phyloP scores from a whole-genome alignment of 2,797 vertebrate species.

The Sebastes matsubarae region DNA sequence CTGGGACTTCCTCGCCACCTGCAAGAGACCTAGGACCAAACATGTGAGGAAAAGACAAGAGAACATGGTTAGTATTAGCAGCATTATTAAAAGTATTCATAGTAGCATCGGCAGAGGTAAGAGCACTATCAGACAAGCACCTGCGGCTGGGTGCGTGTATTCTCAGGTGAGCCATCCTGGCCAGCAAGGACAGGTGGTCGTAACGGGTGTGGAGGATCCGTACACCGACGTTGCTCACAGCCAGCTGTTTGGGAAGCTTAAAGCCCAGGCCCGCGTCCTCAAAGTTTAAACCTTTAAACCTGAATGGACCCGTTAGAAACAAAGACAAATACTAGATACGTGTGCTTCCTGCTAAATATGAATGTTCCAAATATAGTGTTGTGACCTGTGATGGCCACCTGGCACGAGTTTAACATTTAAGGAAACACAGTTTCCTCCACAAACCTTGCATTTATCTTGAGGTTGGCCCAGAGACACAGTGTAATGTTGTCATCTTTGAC shows the following conservation, averaged over 20 bases:
- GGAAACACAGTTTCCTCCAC: neutral
- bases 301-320: slow-evolving; percentile 46
- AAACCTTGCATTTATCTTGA: slow-evolving; percentile 90
- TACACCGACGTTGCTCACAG: slow-evolving; percentile 81
- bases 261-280: slow-evolving; percentile 80
- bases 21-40: slow-evolving; percentile 32
- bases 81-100: neutral
- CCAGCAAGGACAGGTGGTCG: slow-evolving; percentile 86
- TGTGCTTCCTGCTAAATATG: neutral
- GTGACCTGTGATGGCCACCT: neutral
- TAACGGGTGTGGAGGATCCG: slow-evolving; percentile 88
- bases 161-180: slow-evolving; percentile 25
- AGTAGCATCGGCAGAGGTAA: too few species aligned
- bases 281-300: slow-evolving; percentile 85
- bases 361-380: neutral
- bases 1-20: neutral
- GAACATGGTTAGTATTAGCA: neutral
- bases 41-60: neutral
- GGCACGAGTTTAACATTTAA: neutral
- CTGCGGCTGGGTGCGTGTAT: slow-evolving; percentile 30
- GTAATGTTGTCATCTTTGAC: slow-evolving; percentile 83
- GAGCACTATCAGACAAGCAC: neutral
- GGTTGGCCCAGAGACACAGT: slow-evolving; percentile 93
- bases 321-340: neutral
- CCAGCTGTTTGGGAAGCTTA: slow-evolving; percentile 86